Percentiles rank a stretch among this genome's conserved stretches.
These are phyloP conservation scores for Scaptomyza tumidula DNA, from an alignment of 2,888 invertebrate species.

Conservation along the genomic window DNA sequence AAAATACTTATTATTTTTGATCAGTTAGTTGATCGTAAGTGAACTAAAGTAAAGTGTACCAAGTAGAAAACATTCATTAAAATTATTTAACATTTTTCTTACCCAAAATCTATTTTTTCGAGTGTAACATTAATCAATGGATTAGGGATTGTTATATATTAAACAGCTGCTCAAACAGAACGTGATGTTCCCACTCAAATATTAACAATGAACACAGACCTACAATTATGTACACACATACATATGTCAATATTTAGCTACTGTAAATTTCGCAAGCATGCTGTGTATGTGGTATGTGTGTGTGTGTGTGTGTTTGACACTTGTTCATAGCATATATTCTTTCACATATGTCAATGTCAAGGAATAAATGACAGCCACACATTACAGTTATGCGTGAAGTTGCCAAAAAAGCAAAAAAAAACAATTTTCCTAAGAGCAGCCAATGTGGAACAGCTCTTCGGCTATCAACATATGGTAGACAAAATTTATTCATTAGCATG, in stretches of 20 bases:
- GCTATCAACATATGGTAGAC: conserved; percentile 4
- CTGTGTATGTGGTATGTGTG: background rate
- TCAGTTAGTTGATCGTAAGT: too few species aligned
- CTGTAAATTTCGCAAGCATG: conserved; percentile 16
- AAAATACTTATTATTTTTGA: background rate
- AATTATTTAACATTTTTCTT: background rate
- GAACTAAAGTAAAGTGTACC: too few species aligned
- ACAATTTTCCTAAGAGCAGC: background rate
- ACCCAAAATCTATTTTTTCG: too few species aligned
- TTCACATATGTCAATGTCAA: conserved; percentile 13
- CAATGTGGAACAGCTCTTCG: background rate
- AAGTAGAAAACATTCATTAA: background rate
- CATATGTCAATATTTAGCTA: conserved; percentile 2
- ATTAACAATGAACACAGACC: conserved; percentile 13
- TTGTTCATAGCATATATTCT: background rate
- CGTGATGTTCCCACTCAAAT: conserved; percentile 45
- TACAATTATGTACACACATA: conserved; percentile 3
- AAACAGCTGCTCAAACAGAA: conserved; percentile 53
- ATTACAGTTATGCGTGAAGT: conserved; percentile 6
- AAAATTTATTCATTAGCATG: conserved; percentile 2
- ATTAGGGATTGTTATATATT: conserved; percentile 4
- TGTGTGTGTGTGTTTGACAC: background rate
- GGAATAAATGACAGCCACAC: background rate
- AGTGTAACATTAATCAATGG: background rate
- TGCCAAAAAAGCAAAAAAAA: background rate